Evolutionary conservation across 2,797 vertebrate genomes (phyloP).

Genomic region (Jordanella pulchra): DNA sequence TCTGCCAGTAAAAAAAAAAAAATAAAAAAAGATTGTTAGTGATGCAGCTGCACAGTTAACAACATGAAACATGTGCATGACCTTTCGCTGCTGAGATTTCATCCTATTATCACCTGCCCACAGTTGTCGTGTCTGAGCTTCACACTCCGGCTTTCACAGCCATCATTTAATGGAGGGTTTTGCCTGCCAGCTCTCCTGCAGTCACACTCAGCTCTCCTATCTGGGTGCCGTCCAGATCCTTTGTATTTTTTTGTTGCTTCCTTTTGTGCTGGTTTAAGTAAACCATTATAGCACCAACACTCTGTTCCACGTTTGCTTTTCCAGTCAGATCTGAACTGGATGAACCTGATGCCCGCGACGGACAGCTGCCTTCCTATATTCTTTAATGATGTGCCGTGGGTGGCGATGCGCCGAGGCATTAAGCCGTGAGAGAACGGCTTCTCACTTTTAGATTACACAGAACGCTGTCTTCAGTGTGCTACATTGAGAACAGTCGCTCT

Average conservation of each 20-base stretch:
- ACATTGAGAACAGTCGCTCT: conserved; percentile 43
- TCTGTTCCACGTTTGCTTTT: conserved; percentile 2
- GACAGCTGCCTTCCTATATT: conserved; percentile 47
- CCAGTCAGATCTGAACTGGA: conserved; percentile 2
- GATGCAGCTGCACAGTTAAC: conserved; percentile 9
- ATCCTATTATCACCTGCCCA: conserved; percentile 63
- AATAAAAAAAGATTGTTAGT: not conserved
- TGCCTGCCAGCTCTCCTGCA: conserved; percentile 35
- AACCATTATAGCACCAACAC: conserved; percentile 13
- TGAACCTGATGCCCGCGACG: conserved; percentile 23
- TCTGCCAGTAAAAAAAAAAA: not conserved
- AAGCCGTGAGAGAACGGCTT: conserved; percentile 53
- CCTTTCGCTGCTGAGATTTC: conserved; percentile 44
- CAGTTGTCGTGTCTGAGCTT: conserved; percentile 44
- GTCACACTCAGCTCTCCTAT: conserved; percentile 41
- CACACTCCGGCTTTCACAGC: conserved; percentile 45
- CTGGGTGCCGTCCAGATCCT: conserved; percentile 29
- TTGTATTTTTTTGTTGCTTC: not conserved
- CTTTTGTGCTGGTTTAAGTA: conserved; percentile 31
- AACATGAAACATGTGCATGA: conserved; percentile 24
- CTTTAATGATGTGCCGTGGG: conserved; percentile 60
- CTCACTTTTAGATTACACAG: conserved; percentile 60
- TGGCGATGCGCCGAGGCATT: conserved; percentile 53
- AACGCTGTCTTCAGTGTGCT: conserved; percentile 46
- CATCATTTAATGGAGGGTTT: conserved; percentile 34